Conservation (phyloP, 2,113 vertebrate species). For the Platysteira castanea region DNA sequence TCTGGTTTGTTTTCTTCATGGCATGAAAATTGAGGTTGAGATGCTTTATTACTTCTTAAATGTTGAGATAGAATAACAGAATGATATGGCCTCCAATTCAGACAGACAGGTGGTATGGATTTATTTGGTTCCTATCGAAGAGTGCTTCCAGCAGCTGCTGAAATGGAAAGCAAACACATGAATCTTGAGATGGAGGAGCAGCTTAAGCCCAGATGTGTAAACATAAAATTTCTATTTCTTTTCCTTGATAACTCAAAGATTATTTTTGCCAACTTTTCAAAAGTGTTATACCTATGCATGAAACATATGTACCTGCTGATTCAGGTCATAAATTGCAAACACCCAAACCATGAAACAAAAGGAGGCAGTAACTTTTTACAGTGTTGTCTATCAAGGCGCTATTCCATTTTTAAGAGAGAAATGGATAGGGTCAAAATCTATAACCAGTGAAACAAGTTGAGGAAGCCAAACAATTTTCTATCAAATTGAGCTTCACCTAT, state of each 20-base stretch:
- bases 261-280: neutral
- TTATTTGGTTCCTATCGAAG: constrained; percentile 9
- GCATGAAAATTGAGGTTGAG: neutral
- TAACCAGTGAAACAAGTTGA: neutral
- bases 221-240: neutral
- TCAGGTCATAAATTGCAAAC: neutral
- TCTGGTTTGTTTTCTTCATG: neutral
- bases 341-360: neutral
- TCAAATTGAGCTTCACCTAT: neutral
- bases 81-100: neutral
- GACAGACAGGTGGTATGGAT: constrained; percentile 25
- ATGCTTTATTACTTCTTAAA: constrained; percentile 3
- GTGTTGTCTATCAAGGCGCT: neutral
- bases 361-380: neutral
- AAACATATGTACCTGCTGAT: neutral
- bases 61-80: neutral
- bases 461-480: neutral
- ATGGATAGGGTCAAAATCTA: neutral
- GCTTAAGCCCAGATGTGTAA: neutral
- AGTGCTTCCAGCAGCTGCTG: constrained; percentile 38
- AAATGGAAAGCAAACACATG: constrained; percentile 25
- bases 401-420: neutral
- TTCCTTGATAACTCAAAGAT: neutral
- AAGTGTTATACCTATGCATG: neutral
- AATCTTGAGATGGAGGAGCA: neutral